These are phyloP conservation scores for Glossosoma conforme DNA, from an alignment of 1,140 invertebrate species.

Conservation along the genomic window DNA sequence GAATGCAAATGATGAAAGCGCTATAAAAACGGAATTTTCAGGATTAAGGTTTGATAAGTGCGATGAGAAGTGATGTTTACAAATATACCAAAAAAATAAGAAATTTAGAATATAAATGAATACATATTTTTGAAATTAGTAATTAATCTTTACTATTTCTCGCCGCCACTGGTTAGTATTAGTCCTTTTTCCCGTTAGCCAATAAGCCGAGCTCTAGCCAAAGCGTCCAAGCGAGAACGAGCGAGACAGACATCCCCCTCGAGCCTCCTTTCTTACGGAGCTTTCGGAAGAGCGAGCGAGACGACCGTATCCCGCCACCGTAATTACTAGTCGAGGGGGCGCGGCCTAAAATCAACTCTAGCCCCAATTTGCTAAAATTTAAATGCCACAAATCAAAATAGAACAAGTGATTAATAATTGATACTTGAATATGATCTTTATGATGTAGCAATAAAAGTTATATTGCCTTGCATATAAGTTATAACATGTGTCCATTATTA, in stretches of 20 bases:
- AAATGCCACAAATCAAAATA: slow-evolving; percentile 5
- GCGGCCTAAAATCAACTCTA: slow-evolving; percentile 9
- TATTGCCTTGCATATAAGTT: too few relatives aligned
- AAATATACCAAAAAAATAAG: too few relatives aligned
- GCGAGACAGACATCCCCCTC: background rate
- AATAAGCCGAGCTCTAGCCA: slow-evolving; percentile 22
- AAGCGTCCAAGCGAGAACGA: slow-evolving; percentile 15
- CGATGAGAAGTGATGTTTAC: too few relatives aligned
- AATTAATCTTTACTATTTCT: too few relatives aligned
- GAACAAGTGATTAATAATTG: slow-evolving; percentile 5
- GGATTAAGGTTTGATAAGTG: too few relatives aligned
- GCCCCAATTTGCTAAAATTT: slow-evolving; percentile 5
- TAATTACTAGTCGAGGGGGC: slow-evolving; percentile 4
- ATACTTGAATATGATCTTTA: too few relatives aligned
- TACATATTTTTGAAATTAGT: too few relatives aligned
- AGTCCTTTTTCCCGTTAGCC: slow-evolving; percentile 13
- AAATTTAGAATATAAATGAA: too few relatives aligned
- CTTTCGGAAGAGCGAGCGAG: background rate
- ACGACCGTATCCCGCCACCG: background rate
- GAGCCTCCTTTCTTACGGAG: background rate
- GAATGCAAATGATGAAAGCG: too few relatives aligned
- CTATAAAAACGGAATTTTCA: too few relatives aligned
- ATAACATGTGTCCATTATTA: too few relatives aligned
- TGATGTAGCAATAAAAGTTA: too few relatives aligned
- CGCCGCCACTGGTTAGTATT: slow-evolving; percentile 11